phyloP scores from a whole-genome alignment of 2,797 vertebrate genomes.

The Rhodeus uyekii region DNA sequence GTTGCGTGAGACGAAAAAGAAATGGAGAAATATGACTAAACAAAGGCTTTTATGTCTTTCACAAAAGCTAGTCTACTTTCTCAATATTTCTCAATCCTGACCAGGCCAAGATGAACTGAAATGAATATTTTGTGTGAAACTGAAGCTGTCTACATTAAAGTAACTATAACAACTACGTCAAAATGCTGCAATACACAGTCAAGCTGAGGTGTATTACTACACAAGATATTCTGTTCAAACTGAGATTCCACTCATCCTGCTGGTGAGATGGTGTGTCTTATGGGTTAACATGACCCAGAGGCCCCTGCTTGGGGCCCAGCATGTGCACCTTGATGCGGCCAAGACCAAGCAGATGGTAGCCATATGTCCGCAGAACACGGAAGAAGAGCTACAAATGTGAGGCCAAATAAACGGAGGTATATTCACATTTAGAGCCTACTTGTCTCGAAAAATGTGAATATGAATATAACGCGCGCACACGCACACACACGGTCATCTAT shows the following conservation, averaged over 20 bases:
- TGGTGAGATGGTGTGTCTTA: slow-evolving; percentile 18
- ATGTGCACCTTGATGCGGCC: slow-evolving; percentile 60
- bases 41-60: slow-evolving; percentile 26
- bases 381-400: slow-evolving; percentile 53
- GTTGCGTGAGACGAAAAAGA: slow-evolving; percentile 10
- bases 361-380: slow-evolving; percentile 68
- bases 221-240: slow-evolving; percentile 4
- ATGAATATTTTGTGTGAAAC: slow-evolving; percentile 24
- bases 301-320: slow-evolving; percentile 57
- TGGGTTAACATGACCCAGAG: slow-evolving; percentile 60
- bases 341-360: slow-evolving; percentile 71
- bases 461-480: neutral
- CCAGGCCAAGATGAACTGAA: slow-evolving; percentile 6
- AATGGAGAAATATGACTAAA: slow-evolving; percentile 24
- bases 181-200: neutral
- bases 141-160: slow-evolving; percentile 2
- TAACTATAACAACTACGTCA: slow-evolving; percentile 34
- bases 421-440: neutral
- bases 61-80: neutral
- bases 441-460: slow-evolving; percentile 19
- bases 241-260: slow-evolving; percentile 19
- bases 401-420: slow-evolving; percentile 20
- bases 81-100: slow-evolving; percentile 9
- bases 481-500: neutral
- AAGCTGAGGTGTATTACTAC: neutral